Conservation (phyloP, 2,888 invertebrate genomes). For the Melieria crassipennis region DNA sequence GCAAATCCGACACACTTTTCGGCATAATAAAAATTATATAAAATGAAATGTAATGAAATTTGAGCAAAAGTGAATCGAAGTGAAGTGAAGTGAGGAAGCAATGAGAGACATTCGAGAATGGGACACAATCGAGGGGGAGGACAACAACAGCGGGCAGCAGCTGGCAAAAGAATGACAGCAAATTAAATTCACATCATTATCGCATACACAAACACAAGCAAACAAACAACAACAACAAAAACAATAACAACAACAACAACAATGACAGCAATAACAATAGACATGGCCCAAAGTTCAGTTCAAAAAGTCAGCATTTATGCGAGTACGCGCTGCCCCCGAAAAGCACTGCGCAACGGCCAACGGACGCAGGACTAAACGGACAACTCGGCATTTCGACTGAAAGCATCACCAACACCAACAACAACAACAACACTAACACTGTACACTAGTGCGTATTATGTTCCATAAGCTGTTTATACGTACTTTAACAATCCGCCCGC, state of each 20-base stretch:
- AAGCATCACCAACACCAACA: conserved; percentile 32
- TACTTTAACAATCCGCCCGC: conserved; percentile 6
- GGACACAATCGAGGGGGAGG: neutral
- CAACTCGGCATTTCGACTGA: neutral
- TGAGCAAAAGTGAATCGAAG: too few species aligned
- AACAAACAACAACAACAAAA: conserved; percentile 2
- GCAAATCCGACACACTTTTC: too few species aligned
- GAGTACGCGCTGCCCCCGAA: neutral
- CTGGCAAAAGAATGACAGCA: neutral
- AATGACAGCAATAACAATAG: conserved; percentile 10
- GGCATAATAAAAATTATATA: too few species aligned
- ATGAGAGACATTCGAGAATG: too few species aligned
- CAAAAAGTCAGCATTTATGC: conserved; percentile 19
- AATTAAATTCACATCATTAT: conserved; percentile 36
- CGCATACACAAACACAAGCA: conserved; percentile 13
- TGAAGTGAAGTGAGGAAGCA: too few species aligned
- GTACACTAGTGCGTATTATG: conserved; percentile 27
- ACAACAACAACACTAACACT: conserved; percentile 24
- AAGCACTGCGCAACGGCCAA: neutral
- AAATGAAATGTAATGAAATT: too few species aligned
- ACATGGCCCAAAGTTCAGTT: neutral
- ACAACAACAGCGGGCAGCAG: neutral
- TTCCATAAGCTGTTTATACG: conserved; percentile 39
- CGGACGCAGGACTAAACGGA: conserved; percentile 19
- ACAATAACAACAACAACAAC: neutral